These are phyloP conservation scores for Odontomachus brunneus DNA, from an alignment of 1,140 invertebrate species.

Conservation along the genomic window DNA sequence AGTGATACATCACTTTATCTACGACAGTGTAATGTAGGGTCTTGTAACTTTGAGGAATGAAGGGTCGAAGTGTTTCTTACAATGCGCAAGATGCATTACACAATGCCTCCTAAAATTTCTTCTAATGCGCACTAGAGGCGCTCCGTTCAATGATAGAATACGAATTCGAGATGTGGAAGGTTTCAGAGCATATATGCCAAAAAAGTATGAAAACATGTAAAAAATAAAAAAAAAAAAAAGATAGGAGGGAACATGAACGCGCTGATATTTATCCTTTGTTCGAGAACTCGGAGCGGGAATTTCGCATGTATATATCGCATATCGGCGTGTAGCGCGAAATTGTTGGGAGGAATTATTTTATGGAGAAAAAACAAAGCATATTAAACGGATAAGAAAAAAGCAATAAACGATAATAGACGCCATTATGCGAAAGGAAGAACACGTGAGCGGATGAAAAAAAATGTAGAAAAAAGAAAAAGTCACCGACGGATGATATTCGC, in stretches of 20 bases:
- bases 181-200: neutral
- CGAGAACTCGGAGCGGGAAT: neutral
- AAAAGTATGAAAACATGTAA: neutral
- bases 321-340: neutral
- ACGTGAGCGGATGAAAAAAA: neutral
- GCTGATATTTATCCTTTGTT: no score
- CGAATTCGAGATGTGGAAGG: neutral
- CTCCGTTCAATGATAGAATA: neutral
- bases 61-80: conserved; percentile 45
- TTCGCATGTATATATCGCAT: no score
- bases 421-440: neutral
- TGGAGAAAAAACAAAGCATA: neutral
- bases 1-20: conserved; percentile 57
- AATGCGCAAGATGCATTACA: neutral
- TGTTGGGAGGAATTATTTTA: neutral
- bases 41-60: conserved; percentile 36
- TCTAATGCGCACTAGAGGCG: neutral
- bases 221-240: neutral
- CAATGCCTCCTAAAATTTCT: conserved; percentile 8
- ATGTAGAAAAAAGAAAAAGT: no score
- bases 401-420: conserved; percentile 4
- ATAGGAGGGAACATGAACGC: no score
- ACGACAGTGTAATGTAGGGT: conserved; percentile 47
- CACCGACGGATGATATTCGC: neutral
- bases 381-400: neutral